Conservation (phyloP, 2,113 vertebrate species). For the Petaurus breviceps region DNA sequence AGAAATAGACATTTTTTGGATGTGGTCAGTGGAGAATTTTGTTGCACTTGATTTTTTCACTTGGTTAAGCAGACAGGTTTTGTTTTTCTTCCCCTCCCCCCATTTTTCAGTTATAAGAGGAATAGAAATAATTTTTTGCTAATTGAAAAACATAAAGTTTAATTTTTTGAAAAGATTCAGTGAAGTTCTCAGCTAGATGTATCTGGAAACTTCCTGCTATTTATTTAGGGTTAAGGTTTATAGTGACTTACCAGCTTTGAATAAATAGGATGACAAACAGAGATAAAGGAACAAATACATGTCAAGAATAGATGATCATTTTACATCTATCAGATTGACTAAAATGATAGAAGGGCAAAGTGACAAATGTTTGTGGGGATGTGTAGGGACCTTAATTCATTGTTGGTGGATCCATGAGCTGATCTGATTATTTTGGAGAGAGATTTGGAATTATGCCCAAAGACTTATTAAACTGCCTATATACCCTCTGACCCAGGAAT, state of each 20-base stretch:
- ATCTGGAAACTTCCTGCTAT: neutral
- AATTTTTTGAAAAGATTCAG: neutral
- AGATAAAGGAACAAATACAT: too few relatives aligned
- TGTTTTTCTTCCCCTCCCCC: neutral
- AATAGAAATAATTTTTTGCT: neutral
- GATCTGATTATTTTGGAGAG: too few relatives aligned
- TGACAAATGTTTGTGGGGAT: too few relatives aligned
- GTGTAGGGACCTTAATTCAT: too few relatives aligned
- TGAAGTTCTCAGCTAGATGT: neutral
- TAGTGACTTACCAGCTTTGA: neutral
- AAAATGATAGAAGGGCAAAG: too few relatives aligned
- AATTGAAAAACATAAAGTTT: neutral
- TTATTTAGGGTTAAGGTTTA: neutral
- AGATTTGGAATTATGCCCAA: too few relatives aligned
- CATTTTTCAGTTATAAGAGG: neutral
- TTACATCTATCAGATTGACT: too few relatives aligned
- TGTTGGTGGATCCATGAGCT: too few relatives aligned
- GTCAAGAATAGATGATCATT: too few relatives aligned
- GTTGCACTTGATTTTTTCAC: neutral
- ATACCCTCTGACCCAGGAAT: too few relatives aligned
- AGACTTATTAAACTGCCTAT: too few relatives aligned
- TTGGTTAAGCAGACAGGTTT: neutral
- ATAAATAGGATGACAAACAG: neutral
- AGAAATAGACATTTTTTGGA: neutral
- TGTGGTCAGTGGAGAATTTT: neutral